Conservation (phyloP, 2,888 invertebrate species). For the Diploptera punctata region DNA sequence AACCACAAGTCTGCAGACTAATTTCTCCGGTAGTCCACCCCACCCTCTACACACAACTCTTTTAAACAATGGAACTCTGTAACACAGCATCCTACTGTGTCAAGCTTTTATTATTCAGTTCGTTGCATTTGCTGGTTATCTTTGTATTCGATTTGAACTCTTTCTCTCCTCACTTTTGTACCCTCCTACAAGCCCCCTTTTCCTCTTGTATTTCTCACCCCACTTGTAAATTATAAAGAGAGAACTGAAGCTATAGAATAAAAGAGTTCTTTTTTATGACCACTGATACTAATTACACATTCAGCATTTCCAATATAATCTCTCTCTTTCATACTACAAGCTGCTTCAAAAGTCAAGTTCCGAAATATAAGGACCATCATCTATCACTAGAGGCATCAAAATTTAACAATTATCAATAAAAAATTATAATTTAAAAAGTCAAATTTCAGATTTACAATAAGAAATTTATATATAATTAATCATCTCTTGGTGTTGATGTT, state of each 20-base stretch:
- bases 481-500: too few species aligned
- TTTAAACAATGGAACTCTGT: background rate
- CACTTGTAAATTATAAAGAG: background rate
- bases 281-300: slow-evolving; percentile 40
- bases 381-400: too few species aligned
- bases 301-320: slow-evolving; percentile 33
- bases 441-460: too few species aligned
- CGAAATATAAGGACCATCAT: too few species aligned
- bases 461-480: too few species aligned
- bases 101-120: background rate
- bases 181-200: background rate
- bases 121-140: slow-evolving; percentile 21
- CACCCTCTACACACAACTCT: too few species aligned
- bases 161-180: background rate
- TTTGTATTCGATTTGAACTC: slow-evolving; percentile 10
- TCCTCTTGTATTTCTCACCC: slow-evolving; percentile 11
- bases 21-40: too few species aligned
- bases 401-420: too few species aligned
- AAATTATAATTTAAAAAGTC: too few species aligned
- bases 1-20: too few species aligned
- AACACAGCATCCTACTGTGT: slow-evolving; percentile 8
- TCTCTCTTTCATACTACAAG: background rate
- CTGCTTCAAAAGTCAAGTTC: too few species aligned
- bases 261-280: slow-evolving; percentile 19
- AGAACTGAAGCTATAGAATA: background rate